These are phyloP conservation scores for Diorhabda sublineata DNA, from an alignment of 1,140 invertebrate genomes.

Conservation along the genomic window DNA sequence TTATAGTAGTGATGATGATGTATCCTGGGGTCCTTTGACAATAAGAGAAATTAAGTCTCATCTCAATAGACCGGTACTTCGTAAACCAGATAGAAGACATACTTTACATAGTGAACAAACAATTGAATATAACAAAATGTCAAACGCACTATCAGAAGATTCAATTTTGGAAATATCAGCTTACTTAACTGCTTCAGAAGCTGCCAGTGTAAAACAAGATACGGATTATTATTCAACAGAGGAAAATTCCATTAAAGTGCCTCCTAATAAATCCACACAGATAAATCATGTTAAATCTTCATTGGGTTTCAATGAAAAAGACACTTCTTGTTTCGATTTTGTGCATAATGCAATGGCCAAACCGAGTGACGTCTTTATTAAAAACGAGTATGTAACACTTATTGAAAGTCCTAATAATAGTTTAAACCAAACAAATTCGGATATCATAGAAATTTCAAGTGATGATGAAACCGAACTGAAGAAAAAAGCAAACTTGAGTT, in stretches of 20 bases:
- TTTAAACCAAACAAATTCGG: background rate
- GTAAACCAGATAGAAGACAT: background rate
- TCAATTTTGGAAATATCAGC: background rate
- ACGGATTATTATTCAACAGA: background rate
- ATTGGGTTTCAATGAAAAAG: background rate
- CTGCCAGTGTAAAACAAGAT: background rate
- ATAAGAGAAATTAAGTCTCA: slow-evolving; percentile 6
- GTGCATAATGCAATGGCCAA: background rate
- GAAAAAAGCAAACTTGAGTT: no score
- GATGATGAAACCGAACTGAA: no score
- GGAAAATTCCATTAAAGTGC: background rate
- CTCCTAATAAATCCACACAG: background rate
- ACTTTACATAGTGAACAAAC: background rate
- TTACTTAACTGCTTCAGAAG: slow-evolving; percentile 8
- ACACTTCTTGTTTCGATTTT: background rate
- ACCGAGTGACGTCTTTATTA: background rate
- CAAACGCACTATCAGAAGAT: background rate
- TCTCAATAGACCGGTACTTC: slow-evolving; percentile 1
- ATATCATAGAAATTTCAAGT: background rate
- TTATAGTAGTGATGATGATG: slow-evolving; percentile 12
- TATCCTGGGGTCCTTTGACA: slow-evolving; percentile 5
- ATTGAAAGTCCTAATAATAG: background rate
- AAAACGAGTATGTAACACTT: background rate
- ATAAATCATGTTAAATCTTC: background rate
- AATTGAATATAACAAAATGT: background rate